Evolutionary conservation across 2,797 vertebrate genomes (phyloP), one percentile per base, ranked within the genome.

Genomic region (Pipistrellus nathusii): DNA sequence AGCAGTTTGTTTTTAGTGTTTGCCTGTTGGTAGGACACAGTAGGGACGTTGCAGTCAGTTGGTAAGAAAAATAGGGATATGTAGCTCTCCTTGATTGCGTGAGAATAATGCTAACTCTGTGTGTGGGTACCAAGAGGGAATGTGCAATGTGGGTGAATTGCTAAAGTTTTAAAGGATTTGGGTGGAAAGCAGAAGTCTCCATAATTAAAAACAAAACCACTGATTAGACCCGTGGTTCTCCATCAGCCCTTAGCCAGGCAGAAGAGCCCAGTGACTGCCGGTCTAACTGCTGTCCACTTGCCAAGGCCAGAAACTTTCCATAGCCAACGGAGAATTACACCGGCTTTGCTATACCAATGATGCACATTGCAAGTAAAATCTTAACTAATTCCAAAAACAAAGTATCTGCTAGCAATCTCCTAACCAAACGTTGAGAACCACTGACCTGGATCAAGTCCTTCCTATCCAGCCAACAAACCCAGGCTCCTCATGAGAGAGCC

Each of bases 121-220:
- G 82, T 64, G 87, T 20, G 83, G 71, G 17, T 25, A 1, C 35
- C 25, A 11, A 68, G 41, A 48, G 46, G 44, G 64, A 85, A 11
- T 88, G 48, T 82, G 68, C 48, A n/a, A 10, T 41, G 12, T 73
- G 69, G 69, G 85, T 75, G 93, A 85, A 38, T n/a, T 57, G 71
- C 89, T 80, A 62, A 77, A 32, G 15, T 32, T 46, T 57, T 83
- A 48, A 44, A 66, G 30, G 46, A 84, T 88, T 68, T 20, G 51
- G 10, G 85, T 72, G 12, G 64, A 66, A 59, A 44, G 85, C 53
- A 80, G 77, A 73, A 53, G 38, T 48, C 76, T 87, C 87, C 30
- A 82, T 83, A 90, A 73, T 62, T 85, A 88, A 77, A 86, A 76
- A 72, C 66, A 69, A 87, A 75, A 46, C 66, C 44, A 13, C 76